Evolutionary conservation across 2,888 invertebrate genomes (phyloP), one percentile per base, ranked within the genome.

Genomic region (Cenopis cana): DNA sequence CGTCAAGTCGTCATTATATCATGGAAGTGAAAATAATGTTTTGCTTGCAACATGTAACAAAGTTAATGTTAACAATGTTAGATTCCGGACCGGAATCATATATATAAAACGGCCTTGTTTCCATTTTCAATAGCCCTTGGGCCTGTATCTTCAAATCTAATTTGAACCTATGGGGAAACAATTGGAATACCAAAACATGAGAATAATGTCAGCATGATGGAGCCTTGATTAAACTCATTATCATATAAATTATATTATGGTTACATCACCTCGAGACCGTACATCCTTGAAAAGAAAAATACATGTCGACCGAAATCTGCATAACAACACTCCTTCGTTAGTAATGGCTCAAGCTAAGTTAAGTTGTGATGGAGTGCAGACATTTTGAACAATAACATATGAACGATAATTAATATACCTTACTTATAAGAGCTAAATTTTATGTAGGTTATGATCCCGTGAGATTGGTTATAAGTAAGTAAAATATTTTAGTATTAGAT

Each of bases 191-290:
- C 52, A 57, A 65, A 64, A 65, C 70, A 70, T 66, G 60, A 60
- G 46, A 70, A 70, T 60, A 55, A 70, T 70, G 60, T 36, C 36
- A 36, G 70, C 54, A 60, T 60, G 54, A 46, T 18, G 61, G 55
- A 68, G 33, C 64, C 65, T 59, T 60, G 64, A 60, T 73, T 69
- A 24, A 54, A 24, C 52, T 69, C 61, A 68, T 73, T 74, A 73
- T 54, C 72, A 74, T 74, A 68, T 60, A 69, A 72, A 74, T 68
- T 38, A 50, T 66, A 24, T 72, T 60, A 36, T 70, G 59, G 65
- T 66, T 74, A 74, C 74, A 69, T 74, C 74, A 74, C 52, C 66
- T 69, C 52, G 66, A 65, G 64, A 64, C 41, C 17, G 18, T 52
- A 67, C 55, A 69, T 74, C 73, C 73, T 74, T 57, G 57, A 74